Evolutionary conservation across 1,140 invertebrate species (phyloP).

Genomic region (Manduca sexta): DNA sequence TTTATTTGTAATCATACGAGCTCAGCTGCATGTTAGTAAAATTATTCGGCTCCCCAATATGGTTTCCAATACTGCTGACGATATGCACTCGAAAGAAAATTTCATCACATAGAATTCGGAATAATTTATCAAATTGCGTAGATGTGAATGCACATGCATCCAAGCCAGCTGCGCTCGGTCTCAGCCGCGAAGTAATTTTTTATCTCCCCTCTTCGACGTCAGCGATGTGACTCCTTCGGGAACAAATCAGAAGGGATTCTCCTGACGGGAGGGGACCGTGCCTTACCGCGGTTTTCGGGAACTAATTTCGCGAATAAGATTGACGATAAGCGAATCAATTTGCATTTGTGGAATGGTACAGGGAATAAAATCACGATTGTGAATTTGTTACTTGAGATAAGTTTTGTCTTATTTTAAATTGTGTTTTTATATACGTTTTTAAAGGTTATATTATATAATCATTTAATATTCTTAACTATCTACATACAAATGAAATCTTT

Average conservation of each 20-base stretch:
- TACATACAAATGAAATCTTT: too few species aligned
- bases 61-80: slow-evolving; percentile 6
- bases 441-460: too few species aligned
- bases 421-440: too few species aligned
- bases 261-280: slow-evolving; percentile 15
- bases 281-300: slow-evolving; percentile 15
- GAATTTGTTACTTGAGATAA: too few species aligned
- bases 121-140: slow-evolving; percentile 62
- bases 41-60: not conserved
- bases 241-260: slow-evolving; percentile 46
- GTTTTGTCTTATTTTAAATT: too few species aligned
- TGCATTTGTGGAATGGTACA: slow-evolving; percentile 5
- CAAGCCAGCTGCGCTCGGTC: slow-evolving; percentile 39
- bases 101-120: slow-evolving; percentile 49
- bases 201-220: slow-evolving; percentile 43
- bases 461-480: too few species aligned
- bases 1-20: too few species aligned
- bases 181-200: slow-evolving; percentile 54
- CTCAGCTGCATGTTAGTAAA: too few species aligned
- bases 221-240: slow-evolving; percentile 39
- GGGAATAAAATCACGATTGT: not conserved
- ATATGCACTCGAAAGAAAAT: slow-evolving; percentile 35
- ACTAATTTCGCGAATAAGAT: slow-evolving; percentile 24
- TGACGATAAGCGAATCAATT: slow-evolving; percentile 22
- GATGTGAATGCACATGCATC: slow-evolving; percentile 51